These are phyloP conservation scores for Drosophila mettleri DNA, from an alignment of 2,888 invertebrate genomes.

Conservation along the genomic window DNA sequence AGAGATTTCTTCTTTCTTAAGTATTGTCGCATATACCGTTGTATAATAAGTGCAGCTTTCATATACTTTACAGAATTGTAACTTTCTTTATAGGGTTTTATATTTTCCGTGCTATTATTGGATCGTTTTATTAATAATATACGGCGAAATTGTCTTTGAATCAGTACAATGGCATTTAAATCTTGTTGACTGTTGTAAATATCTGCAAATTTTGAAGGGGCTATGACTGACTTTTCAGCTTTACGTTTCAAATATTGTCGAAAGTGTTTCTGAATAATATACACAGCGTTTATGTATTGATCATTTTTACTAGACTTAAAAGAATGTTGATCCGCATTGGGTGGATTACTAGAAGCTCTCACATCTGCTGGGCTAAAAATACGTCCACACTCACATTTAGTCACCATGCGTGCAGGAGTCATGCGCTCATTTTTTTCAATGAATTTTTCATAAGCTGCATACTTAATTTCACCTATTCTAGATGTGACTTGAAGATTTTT, in stretches of 20 bases:
- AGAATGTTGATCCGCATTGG: neutral
- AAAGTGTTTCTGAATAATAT: constrained; percentile 53
- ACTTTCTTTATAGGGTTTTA: constrained; percentile 15
- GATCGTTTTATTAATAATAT: constrained; percentile 39
- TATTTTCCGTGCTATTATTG: neutral
- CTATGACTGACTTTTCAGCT: neutral
- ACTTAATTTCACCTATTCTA: constrained; percentile 38
- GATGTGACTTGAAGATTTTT: constrained; percentile 46
- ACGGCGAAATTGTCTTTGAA: constrained; percentile 54
- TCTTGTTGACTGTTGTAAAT: constrained; percentile 39
- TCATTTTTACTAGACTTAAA: neutral
- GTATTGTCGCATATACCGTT: constrained; percentile 69
- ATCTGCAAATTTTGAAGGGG: neutral
- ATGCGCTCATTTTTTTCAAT: constrained; percentile 52
- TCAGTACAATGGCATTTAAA: constrained; percentile 50
- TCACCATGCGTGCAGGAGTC: constrained; percentile 43
- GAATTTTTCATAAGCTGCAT: constrained; percentile 69
- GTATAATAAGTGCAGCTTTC: constrained; percentile 74
- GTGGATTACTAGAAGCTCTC: neutral
- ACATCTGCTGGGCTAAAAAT: constrained; percentile 10
- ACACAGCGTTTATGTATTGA: constrained; percentile 48
- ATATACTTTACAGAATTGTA: constrained; percentile 58
- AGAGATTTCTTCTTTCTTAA: constrained; percentile 41
- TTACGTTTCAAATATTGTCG: constrained; percentile 51
- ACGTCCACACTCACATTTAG: constrained; percentile 71